Evolutionary conservation across 2,888 invertebrate species (phyloP).

Genomic region (Rhynchonema sp.): DNA sequence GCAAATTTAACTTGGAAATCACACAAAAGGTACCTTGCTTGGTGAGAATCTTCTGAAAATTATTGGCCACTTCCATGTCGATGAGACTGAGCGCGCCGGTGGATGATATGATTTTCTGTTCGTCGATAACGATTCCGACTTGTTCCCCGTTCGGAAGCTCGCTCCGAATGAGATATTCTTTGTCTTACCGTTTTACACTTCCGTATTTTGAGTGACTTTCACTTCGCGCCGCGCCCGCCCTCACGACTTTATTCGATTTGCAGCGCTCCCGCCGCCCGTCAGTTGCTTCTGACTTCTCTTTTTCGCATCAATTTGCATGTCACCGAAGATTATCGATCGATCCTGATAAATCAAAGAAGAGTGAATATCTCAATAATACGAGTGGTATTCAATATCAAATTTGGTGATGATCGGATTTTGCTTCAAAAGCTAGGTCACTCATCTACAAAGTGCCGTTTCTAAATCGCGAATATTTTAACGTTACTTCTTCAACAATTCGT

Average conservation of each 20-base stretch:
- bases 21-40: too few relatives aligned
- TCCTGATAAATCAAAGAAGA: too few relatives aligned
- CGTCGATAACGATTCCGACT: constrained; percentile 54
- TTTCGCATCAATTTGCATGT: constrained; percentile 65
- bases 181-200: too few relatives aligned
- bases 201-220: too few relatives aligned
- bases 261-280: constrained; percentile 88
- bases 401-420: too few relatives aligned
- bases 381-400: too few relatives aligned
- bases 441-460: too few relatives aligned
- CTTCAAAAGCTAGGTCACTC: too few relatives aligned
- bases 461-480: too few relatives aligned
- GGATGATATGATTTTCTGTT: constrained; percentile 64
- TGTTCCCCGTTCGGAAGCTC: constrained; percentile 54
- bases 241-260: constrained; percentile 74
- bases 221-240: constrained; percentile 33
- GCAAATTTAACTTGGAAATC: too few relatives aligned
- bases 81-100: constrained; percentile 93
- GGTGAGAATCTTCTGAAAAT: constrained; percentile 64
- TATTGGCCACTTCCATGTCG: constrained; percentile 78
- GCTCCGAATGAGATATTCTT: constrained; percentile 95
- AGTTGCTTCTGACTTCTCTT: constrained; percentile 65
- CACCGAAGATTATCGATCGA: constrained; percentile 17
- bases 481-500: too few relatives aligned
- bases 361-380: too few relatives aligned